Percentiles rank a stretch among this genome's conserved stretches.
phyloP scores from a whole-genome alignment of 2,797 vertebrate genomes.

The Martes flavigula region DNA sequence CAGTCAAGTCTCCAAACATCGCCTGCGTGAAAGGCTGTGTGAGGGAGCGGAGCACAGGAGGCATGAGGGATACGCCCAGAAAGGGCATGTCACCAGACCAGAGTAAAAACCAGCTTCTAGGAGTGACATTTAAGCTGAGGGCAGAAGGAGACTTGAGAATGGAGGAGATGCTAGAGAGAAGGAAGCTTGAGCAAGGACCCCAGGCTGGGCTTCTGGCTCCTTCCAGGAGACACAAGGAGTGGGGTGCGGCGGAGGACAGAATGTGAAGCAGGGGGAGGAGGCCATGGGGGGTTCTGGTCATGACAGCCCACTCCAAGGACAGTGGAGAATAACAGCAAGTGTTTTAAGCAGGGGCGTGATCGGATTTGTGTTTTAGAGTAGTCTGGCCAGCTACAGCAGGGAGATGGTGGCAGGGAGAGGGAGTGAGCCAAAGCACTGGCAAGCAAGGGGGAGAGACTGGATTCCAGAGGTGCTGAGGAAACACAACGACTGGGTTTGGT shows the following conservation, averaged over 20 bases:
- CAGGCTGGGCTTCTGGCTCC: not conserved
- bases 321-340: not conserved
- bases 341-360: not conserved
- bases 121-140: not conserved
- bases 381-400: not conserved
- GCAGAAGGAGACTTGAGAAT: not conserved
- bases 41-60: not conserved
- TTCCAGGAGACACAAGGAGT: not conserved
- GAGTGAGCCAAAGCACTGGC: not conserved
- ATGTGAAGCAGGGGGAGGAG: not conserved
- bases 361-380: not conserved
- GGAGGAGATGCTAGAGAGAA: not conserved
- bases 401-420: not conserved
- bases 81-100: not conserved
- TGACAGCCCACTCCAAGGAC: not conserved
- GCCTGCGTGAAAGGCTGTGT: not conserved
- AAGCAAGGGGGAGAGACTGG: not conserved
- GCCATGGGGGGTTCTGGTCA: accelerated
- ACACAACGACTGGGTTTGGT: not conserved
- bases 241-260: not conserved
- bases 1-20: not conserved
- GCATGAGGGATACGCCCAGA: too few relatives aligned
- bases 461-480: not conserved
- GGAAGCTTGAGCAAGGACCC: not conserved
- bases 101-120: not conserved